Evolutionary conservation across 1,140 invertebrate species (phyloP).

Genomic region (Drosophila hydei): DNA sequence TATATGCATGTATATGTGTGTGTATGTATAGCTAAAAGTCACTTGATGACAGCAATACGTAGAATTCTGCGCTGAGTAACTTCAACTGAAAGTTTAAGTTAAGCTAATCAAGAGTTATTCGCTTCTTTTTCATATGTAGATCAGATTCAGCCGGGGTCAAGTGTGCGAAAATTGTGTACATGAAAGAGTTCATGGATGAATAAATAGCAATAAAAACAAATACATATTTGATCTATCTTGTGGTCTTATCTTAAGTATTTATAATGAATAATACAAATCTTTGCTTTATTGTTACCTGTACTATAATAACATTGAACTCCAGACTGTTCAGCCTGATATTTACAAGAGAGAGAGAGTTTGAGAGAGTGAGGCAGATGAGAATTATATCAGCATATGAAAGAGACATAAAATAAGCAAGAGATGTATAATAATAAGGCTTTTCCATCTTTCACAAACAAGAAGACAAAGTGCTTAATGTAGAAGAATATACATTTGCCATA

Average conservation of each 20-base stretch:
- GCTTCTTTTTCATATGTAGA: not conserved
- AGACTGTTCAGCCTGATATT: too few relatives aligned
- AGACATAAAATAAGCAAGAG: too few relatives aligned
- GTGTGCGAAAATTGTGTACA: constrained; percentile 2
- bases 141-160: constrained; percentile 9
- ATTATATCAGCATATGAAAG: too few relatives aligned
- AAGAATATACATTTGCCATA: too few relatives aligned
- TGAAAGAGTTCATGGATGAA: not conserved
- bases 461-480: too few relatives aligned
- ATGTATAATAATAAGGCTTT: too few relatives aligned
- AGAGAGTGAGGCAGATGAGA: not conserved
- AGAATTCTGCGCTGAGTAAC: constrained; percentile 20
- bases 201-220: not conserved
- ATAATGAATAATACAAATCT: too few relatives aligned
- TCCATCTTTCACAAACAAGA: too few relatives aligned
- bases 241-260: too few relatives aligned
- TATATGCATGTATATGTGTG: not conserved
- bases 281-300: too few relatives aligned
- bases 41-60: constrained; percentile 34
- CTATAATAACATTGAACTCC: too few relatives aligned
- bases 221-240: not conserved
- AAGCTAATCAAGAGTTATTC: not conserved
- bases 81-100: constrained; percentile 19
- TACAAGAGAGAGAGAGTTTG: not conserved
- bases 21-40: constrained; percentile 12